Evolutionary conservation across 2,888 invertebrate species (phyloP), one percentile per base, ranked within the genome.

Genomic region (Plagodis pulveraria): DNA sequence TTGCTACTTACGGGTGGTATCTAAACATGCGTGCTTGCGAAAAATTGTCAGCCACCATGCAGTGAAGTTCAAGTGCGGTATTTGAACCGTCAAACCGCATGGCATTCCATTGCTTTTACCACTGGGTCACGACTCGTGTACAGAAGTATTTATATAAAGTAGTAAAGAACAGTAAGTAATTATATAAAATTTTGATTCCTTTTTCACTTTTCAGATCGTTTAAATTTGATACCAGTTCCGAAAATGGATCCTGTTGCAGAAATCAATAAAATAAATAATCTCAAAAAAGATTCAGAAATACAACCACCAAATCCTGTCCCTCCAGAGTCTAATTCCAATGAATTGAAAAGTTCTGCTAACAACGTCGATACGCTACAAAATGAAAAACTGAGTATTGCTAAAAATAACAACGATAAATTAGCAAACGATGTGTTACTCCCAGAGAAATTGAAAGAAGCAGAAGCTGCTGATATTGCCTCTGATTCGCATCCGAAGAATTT

Each of bases 241-340:
- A 71, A 75, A 44, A 70, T 63, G 50, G 76, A 73, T 50, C 65
- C 67, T 43, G 58, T 67, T 50, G 68, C 62, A 49, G 72, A 72
- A 41, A 53, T 51, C 6, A 61, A 63, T 7, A 62, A 70, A 12
- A 50, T 63, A 71, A 11, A 42, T 5, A 76, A 82, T 8, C 67
- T 73, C 4, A 70, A 73, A 8, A 85, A 85, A 69, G 87, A 93
- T 66, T 93, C 93, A 0, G 88, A 86, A 74, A 77, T 88, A 5
- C 87, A 92, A 66, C 91, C 93, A 0, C 91, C 93, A 0, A 92
- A 93, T 62, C 90, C 91, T 0, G 81, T 90, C 0, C 89, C 91
- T n/a, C 91, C 92, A 2, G 88, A 91, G 63, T 79, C 86, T 0
- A 82, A 81, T 54, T 83, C 86, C 1, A 86, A 86, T 54, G 93